Evolutionary conservation across 2,113 vertebrate species (phyloP), one percentile per base, ranked within the genome.

Genomic region (Sceloporus undulatus): DNA sequence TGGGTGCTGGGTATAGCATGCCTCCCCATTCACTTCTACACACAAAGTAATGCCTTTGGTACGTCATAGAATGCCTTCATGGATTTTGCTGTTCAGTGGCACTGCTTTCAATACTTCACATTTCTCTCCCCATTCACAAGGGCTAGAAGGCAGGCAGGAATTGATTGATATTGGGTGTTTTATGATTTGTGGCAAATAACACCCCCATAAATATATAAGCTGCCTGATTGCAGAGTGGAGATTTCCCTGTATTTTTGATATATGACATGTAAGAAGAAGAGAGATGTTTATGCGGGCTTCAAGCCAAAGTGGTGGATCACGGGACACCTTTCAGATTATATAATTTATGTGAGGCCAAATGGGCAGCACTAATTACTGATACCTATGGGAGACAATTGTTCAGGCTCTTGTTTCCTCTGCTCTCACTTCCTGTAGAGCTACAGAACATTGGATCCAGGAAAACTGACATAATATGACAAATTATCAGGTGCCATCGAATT

Each of bases 381-480:
- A n/a, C 48, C 66, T 48, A 16, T 48, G 27, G 27, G 66, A 88
- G 65, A 48, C 34, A 40, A 74, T 62, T 59, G 68, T 81, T 71
- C 66, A 75, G 38, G 11, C n/a, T 59, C 9, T 21, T 29, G 9
- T 62, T 74, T 81, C 54, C 21, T 16, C 19, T 48, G 70, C 29
- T 56, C 76, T 79, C 40, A 78, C 13, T 68, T 38, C 48, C 42
- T 77, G 54, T 52, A 40, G 1, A 48, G 6, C 11, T 25, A 77
- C 14, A 56, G 74, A 78, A 70, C 23, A 40, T 84, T 77, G 54
- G 70, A n/a, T 84, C 48, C 75, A 70, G 54, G 38, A 88, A 5
- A 59, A 88, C 54, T 54, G 62, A 78, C 62, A 25, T 78, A 78
- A 78, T n/a, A 9, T 29, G 81, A 9, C 48, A 23, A 70, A 88